Conservation (phyloP, 2,113 vertebrate species). For the Syrmaticus mikado region DNA sequence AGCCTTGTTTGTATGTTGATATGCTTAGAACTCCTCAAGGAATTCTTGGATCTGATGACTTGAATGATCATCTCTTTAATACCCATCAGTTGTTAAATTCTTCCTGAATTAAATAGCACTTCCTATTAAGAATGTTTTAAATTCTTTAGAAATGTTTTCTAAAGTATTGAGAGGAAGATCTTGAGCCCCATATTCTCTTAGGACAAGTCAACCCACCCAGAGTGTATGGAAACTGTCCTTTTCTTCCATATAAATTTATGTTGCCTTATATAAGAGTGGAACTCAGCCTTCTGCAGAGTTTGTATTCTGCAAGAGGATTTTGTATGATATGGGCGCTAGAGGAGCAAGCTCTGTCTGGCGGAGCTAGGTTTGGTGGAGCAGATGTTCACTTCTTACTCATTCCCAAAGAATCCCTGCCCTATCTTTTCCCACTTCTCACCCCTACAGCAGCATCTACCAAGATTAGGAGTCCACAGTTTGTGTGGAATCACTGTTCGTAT, state of each 20-base stretch:
- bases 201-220: not conserved
- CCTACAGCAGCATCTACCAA: not conserved
- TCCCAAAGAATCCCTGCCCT: not conserved
- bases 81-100: not conserved
- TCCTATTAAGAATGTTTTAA: not conserved
- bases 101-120: not conserved
- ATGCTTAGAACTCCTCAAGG: not conserved
- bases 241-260: not conserved
- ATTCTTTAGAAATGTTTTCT: not conserved
- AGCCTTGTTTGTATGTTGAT: not conserved
- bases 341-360: not conserved
- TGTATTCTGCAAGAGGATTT: not conserved
- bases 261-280: not conserved
- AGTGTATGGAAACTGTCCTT: too few species aligned
- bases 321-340: not conserved
- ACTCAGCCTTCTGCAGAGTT: not conserved
- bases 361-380: not conserved
- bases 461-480: not conserved
- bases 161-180: not conserved
- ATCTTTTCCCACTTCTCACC: not conserved
- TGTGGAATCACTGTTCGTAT: not conserved
- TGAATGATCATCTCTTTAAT: not conserved
- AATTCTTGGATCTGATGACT: not conserved
- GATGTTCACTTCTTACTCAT: not conserved
- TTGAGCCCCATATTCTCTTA: not conserved